Evolutionary conservation across 2,797 vertebrate genomes (phyloP).

Genomic region (Orientallactaga sibirica): DNA sequence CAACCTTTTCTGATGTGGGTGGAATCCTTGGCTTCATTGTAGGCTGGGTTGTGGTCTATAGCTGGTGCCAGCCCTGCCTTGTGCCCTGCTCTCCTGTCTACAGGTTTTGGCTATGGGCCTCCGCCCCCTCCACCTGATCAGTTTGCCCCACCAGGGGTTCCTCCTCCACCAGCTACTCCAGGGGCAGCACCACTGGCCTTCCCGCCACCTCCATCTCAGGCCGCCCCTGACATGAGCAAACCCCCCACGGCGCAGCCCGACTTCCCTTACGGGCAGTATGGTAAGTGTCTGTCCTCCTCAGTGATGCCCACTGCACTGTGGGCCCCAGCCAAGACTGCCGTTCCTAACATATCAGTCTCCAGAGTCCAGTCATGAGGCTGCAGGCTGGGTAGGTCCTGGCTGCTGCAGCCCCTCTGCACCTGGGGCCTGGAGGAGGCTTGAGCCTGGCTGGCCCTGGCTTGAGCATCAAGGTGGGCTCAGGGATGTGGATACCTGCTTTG

Average conservation of each 20-base stretch:
- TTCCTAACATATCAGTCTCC: no score
- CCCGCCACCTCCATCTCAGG: constrained; percentile 96
- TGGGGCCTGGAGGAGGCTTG: no score
- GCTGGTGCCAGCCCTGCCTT: neutral
- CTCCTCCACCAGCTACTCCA: constrained; percentile 96
- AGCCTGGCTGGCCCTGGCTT: no score
- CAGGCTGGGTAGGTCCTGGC: no score
- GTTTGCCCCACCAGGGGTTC: constrained; percentile 96
- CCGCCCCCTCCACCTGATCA: constrained; percentile 96
- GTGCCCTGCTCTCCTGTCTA: neutral
- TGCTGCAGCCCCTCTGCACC: no score
- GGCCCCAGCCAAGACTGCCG: no score
- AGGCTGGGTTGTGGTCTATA: neutral
- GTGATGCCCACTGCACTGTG: no score
- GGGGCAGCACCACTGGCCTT: constrained; percentile 95
- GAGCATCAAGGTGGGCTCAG: no score
- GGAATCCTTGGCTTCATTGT: neutral
- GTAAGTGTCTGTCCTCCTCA: constrained; percentile 89
- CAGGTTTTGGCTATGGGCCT: constrained; percentile 97
- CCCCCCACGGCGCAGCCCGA: constrained; percentile 97
- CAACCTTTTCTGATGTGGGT: neutral
- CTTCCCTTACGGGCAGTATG: constrained; percentile 98
- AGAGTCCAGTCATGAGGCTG: no score
- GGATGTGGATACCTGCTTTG: no score
- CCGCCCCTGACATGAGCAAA: constrained; percentile 99